Conservation (phyloP, 2,797 vertebrate genomes). For the Apogon hyalosoma region DNA sequence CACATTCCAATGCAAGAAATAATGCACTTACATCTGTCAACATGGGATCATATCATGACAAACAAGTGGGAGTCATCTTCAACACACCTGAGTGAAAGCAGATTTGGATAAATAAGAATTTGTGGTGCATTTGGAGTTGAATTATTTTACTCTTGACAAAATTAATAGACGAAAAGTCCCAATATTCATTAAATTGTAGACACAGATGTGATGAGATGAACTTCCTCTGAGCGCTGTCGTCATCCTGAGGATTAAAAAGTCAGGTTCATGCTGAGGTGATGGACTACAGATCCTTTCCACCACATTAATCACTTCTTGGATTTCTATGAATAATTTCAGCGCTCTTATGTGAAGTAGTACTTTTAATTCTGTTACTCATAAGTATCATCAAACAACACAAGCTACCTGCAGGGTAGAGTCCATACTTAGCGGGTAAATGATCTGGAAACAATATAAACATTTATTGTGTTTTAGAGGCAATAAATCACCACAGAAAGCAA, state of each 20-base stretch:
- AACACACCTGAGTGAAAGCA: too few species aligned
- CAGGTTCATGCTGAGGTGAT: slow-evolving; percentile 41
- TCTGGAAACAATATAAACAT: slow-evolving; percentile 55
- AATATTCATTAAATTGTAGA: not conserved
- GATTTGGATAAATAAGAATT: too few species aligned
- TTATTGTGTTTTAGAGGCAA: slow-evolving; percentile 35
- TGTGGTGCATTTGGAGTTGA: too few species aligned
- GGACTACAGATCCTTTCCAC: slow-evolving; percentile 1
- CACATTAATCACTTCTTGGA: slow-evolving; percentile 49
- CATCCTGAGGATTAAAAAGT: slow-evolving; percentile 3
- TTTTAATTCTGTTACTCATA: slow-evolving; percentile 66
- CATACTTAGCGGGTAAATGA: slow-evolving; percentile 44
- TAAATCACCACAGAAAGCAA: slow-evolving; percentile 35
- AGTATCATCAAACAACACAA: slow-evolving; percentile 46
- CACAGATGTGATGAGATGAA: not conserved
- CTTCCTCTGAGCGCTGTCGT: slow-evolving; percentile 1
- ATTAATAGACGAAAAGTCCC: too few species aligned
- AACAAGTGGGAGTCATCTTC: too few species aligned
- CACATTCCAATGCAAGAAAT: too few species aligned
- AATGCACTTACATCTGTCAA: too few species aligned
- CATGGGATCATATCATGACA: too few species aligned
- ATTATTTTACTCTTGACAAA: too few species aligned
- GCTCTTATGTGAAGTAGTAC: slow-evolving; percentile 34
- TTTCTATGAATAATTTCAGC: slow-evolving; percentile 45
- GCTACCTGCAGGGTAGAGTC: slow-evolving; percentile 46